Conservation (phyloP, 2,797 vertebrate genomes). For the Peromyscus aztecus region DNA sequence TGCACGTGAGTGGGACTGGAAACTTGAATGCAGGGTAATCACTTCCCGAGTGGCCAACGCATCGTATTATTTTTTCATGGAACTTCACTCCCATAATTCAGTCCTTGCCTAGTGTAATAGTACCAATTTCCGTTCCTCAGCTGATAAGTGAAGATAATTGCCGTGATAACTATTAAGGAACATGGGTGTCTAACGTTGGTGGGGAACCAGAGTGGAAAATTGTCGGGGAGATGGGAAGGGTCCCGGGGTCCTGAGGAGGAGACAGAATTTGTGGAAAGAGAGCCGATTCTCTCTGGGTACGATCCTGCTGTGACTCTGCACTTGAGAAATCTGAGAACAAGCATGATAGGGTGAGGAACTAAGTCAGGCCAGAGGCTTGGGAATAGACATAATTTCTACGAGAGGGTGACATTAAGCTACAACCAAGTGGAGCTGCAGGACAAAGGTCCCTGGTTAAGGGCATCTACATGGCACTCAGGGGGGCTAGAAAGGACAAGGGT, state of each 20-base stretch:
- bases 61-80: background rate
- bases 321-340: background rate
- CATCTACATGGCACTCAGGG: background rate
- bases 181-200: background rate
- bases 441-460: background rate
- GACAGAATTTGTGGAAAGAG: background rate
- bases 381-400: background rate
- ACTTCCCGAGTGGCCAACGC: slow-evolving; percentile 48
- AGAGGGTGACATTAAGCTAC: background rate
- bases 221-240: background rate
- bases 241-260: background rate
- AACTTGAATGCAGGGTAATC: slow-evolving; percentile 74
- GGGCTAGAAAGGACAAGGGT: background rate
- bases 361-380: background rate
- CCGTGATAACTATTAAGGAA: background rate
- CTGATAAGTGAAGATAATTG: slow-evolving; percentile 78
- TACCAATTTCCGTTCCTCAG: slow-evolving; percentile 60
- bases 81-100: slow-evolving; percentile 68
- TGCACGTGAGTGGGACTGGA: slow-evolving; percentile 64
- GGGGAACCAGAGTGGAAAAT: slow-evolving; percentile 48
- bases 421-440: no score
- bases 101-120: slow-evolving; percentile 31
- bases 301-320: background rate
- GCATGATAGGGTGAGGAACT: background rate
- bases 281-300: background rate